A percentile compares a stretch with the other conserved stretches of the same genome.
phyloP scores from a whole-genome alignment of 2,888 invertebrate species.

The Tetragnatha montana region DNA sequence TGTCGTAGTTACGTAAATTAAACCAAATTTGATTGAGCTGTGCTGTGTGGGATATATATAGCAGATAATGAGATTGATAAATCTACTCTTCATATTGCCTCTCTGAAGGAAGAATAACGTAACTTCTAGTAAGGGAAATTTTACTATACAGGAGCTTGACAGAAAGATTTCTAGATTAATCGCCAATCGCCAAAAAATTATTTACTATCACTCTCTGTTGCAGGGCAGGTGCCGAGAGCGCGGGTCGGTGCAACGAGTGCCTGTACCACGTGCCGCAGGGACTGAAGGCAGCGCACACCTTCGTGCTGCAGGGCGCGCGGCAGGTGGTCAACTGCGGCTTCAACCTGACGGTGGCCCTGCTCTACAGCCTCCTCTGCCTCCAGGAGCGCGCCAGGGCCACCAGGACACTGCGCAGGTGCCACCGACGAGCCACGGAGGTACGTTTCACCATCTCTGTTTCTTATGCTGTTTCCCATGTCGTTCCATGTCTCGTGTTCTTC shows the following conservation, averaged over 20 bases:
- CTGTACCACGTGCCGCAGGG: not conserved
- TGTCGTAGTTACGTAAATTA: no score
- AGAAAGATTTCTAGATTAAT: no score
- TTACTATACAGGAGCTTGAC: no score
- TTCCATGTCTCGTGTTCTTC: no score
- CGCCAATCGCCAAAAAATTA: no score
- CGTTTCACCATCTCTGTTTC: not conserved
- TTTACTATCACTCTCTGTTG: no score
- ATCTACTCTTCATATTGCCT: no score
- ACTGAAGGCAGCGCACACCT: not conserved
- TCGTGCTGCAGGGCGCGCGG: not conserved
- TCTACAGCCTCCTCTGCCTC: constrained; percentile 30
- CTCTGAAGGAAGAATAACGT: no score
- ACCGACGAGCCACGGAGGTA: not conserved
- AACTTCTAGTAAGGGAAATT: no score
- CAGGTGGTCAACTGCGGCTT: constrained; percentile 27
- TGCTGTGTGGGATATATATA: no score
- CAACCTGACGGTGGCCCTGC: not conserved
- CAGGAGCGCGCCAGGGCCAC: constrained; percentile 1
- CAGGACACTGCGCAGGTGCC: not conserved
- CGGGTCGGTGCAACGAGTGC: constrained; percentile 28
- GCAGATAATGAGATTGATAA: no score
- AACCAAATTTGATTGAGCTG: no score
- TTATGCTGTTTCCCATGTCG: not conserved
- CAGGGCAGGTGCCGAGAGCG: not conserved